Evolutionary conservation across 2,797 vertebrate genomes (phyloP).

Genomic region (Gymnocypris eckloni): DNA sequence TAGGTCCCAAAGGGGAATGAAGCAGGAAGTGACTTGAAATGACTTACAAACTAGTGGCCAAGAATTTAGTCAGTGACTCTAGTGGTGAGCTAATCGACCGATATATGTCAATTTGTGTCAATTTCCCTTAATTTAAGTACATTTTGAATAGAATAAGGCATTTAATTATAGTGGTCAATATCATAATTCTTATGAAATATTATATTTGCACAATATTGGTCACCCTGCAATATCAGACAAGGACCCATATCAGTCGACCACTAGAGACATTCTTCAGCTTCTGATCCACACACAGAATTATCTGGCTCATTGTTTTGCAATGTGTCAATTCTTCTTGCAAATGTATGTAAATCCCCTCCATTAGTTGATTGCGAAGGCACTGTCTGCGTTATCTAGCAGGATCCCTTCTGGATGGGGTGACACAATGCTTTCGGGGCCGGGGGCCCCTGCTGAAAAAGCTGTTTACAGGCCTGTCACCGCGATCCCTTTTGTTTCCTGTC

Average conservation of each 20-base stretch:
- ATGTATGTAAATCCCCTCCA: conserved; percentile 69
- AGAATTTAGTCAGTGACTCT: neutral
- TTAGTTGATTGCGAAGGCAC: conserved; percentile 63
- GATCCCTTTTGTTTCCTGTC: conserved; percentile 44
- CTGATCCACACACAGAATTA: conserved; percentile 25
- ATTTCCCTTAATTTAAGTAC: neutral
- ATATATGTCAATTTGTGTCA: neutral
- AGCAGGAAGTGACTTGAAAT: neutral
- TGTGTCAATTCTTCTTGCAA: conserved; percentile 64
- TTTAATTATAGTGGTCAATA: neutral
- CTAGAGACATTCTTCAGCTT: neutral
- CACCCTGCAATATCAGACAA: neutral
- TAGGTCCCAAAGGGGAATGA: conserved; percentile 5
- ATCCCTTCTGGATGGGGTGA: conserved; percentile 28
- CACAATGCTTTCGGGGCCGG: conserved; percentile 12
- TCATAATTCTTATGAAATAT: neutral
- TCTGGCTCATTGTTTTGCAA: conserved; percentile 38
- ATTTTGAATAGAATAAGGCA: neutral
- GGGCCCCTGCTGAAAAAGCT: conserved; percentile 37
- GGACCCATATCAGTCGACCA: no score
- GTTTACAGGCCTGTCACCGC: conserved; percentile 44
- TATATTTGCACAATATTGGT: neutral
- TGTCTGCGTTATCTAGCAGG: conserved; percentile 58
- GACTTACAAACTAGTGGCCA: neutral
- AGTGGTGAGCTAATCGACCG: neutral